These are phyloP conservation scores for Drosophila chauvacae DNA, from an alignment of 1,140 invertebrate genomes.

Conservation along the genomic window DNA sequence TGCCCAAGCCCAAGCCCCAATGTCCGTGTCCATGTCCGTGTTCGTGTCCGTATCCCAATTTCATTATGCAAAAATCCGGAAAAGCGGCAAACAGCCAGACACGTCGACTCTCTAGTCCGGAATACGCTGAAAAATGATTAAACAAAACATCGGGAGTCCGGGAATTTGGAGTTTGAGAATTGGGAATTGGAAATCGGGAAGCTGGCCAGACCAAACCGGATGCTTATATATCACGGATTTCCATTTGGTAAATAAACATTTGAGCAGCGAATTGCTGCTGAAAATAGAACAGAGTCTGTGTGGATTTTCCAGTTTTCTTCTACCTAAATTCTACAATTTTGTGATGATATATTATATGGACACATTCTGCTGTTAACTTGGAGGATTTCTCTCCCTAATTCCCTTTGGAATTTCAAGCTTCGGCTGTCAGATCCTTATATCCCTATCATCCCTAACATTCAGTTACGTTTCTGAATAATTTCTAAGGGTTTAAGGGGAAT, in stretches of 20 bases:
- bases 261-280: background rate
- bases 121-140: conserved; percentile 42
- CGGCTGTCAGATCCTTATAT: background rate
- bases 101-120: conserved; percentile 8
- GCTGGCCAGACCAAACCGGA: background rate
- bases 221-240: conserved; percentile 47
- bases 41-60: conserved; percentile 32
- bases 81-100: conserved; percentile 15
- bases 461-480: conserved; percentile 14
- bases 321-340: background rate
- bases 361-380: too few species aligned
- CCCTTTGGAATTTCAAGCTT: background rate
- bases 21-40: conserved; percentile 8
- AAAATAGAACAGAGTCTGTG: too few species aligned
- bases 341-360: too few species aligned
- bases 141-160: conserved; percentile 32
- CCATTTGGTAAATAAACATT: conserved; percentile 36
- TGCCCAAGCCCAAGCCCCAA: background rate
- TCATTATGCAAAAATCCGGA: conserved; percentile 61
- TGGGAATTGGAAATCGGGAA: background rate
- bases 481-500: conserved; percentile 9
- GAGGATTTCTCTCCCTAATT: background rate
- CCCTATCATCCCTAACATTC: background rate
- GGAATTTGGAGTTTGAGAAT: background rate
- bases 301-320: background rate